A percentile compares a stretch with the other conserved stretches of the same genome.
These are phyloP conservation scores for Pagrus major DNA, from an alignment of 2,113 vertebrate species.

Conservation along the genomic window DNA sequence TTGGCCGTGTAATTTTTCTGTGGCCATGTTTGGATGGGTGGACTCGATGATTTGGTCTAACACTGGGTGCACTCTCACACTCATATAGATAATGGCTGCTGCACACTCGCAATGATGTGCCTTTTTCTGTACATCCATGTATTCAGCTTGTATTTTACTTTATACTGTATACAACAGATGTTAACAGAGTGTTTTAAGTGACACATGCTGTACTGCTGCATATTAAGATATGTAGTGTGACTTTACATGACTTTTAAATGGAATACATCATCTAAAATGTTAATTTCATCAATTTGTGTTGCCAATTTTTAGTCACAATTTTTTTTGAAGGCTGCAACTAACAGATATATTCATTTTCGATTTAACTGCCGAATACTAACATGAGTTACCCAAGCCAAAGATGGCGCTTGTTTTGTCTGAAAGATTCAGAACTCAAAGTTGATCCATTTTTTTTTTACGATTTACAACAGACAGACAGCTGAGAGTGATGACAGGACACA, in stretches of 20 bases:
- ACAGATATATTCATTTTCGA: background rate
- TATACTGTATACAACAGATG: background rate
- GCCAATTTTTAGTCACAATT: background rate
- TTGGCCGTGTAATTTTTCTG: slow-evolving; percentile 64
- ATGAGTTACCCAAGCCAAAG: background rate
- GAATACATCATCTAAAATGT: background rate
- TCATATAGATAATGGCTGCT: slow-evolving; percentile 32
- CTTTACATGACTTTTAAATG: no score
- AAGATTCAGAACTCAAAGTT: no score
- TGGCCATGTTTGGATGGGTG: slow-evolving; percentile 50
- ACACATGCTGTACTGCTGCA: background rate
- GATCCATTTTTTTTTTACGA: no score
- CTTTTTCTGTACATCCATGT: slow-evolving; percentile 18
- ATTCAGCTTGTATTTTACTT: background rate
- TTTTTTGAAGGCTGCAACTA: no score
- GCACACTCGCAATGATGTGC: slow-evolving; percentile 37
- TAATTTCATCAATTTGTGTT: background rate
- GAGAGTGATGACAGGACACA: no score
- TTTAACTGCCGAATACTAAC: background rate
- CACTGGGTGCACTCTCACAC: slow-evolving; percentile 27
- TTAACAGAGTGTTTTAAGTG: background rate
- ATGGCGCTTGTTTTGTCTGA: no score
- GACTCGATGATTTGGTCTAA: slow-evolving; percentile 53
- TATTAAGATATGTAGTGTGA: background rate
- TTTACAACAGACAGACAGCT: no score